These are phyloP conservation scores for Epinephelus fuscoguttatus DNA, from an alignment of 2,113 vertebrate genomes.

Conservation along the genomic window DNA sequence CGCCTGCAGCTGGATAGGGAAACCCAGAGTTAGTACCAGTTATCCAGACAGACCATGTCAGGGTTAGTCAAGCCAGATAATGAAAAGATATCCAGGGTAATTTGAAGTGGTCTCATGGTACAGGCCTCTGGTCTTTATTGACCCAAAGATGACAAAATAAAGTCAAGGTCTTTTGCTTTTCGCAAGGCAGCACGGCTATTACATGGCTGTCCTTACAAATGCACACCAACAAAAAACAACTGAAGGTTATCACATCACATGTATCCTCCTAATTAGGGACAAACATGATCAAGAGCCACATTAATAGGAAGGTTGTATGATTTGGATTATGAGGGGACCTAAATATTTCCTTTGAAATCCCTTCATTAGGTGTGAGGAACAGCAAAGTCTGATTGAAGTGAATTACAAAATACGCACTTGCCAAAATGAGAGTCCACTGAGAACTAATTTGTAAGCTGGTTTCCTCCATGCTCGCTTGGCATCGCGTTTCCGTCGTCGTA, in stretches of 20 bases:
- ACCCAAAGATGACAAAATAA: no score
- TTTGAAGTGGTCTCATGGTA: no score
- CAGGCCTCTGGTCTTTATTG: no score
- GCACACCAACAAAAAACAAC: not conserved
- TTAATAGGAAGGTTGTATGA: not conserved
- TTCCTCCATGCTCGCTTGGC: slow-evolving; percentile 26
- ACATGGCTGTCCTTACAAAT: not conserved
- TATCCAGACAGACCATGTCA: no score
- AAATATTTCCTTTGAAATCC: slow-evolving; percentile 16
- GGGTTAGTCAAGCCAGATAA: no score
- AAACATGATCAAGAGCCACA: not conserved
- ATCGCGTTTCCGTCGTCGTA: slow-evolving; percentile 9
- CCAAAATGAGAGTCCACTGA: slow-evolving; percentile 27
- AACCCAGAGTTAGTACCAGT: no score
- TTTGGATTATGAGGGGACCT: not conserved
- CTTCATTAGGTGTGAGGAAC: not conserved
- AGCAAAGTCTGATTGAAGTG: slow-evolving; percentile 12
- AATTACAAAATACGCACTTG: slow-evolving; percentile 15
- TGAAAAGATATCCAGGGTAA: no score
- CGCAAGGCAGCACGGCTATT: no score
- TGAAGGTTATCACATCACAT: not conserved
- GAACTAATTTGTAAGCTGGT: slow-evolving; percentile 45
- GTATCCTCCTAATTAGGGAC: not conserved
- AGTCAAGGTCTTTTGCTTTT: no score
- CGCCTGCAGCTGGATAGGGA: no score